Evolutionary conservation across 35 echinoderm and acorn worm genomes (phyloP).

Genomic region (Antedon bifida): DNA sequence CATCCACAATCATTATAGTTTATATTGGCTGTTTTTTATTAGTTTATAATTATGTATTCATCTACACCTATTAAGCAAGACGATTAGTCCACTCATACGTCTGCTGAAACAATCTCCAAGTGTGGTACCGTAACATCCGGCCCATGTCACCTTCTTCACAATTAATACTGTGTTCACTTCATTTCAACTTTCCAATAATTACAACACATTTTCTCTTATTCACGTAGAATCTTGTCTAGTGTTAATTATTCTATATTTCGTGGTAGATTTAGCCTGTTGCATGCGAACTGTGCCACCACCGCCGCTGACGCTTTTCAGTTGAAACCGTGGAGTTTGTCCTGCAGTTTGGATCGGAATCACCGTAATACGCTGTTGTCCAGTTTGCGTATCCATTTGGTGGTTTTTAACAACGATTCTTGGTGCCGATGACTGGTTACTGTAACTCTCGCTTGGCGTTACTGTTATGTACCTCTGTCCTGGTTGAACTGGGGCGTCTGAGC

Average conservation of each 20-base stretch:
- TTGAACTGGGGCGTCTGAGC: background rate
- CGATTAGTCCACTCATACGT: too few relatives aligned
- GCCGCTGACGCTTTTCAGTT: background rate
- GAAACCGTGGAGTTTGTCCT: background rate
- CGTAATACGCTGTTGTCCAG: background rate
- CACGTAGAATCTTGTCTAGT: background rate
- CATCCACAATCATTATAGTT: too few relatives aligned
- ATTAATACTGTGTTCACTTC: too few relatives aligned
- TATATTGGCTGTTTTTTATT: too few relatives aligned
- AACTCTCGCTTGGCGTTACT: background rate
- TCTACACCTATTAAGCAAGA: too few relatives aligned
- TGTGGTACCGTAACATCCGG: too few relatives aligned
- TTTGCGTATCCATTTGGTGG: background rate
- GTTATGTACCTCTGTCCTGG: background rate
- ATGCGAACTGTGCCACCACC: background rate
- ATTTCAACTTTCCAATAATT: too few relatives aligned
- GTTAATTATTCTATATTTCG: background rate
- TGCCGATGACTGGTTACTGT: background rate
- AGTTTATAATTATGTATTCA: too few relatives aligned
- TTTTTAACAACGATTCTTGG: background rate
- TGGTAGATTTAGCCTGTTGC: background rate
- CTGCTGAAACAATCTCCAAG: too few relatives aligned
- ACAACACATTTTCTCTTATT: background rate
- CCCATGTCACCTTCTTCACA: too few relatives aligned
- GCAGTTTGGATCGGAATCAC: background rate